Percentiles rank a stretch among this genome's conserved stretches.
These are phyloP conservation scores for Temnopleurus reevesii DNA, from an alignment of 53 echinoderm and acorn worm species.

Conservation along the genomic window DNA sequence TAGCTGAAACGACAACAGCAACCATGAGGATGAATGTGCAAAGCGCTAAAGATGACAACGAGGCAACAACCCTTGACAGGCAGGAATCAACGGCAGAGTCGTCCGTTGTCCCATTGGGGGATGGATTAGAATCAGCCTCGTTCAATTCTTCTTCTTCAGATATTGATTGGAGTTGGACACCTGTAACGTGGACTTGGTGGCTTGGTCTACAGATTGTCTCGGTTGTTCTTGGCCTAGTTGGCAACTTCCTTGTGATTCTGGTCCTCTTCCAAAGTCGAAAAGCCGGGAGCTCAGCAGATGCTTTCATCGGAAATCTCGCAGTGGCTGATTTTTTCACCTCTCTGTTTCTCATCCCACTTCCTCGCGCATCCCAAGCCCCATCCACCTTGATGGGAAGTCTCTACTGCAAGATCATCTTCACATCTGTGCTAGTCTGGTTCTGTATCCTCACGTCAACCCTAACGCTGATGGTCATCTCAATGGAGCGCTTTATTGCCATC, in stretches of 20 bases:
- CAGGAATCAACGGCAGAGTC: too few relatives aligned
- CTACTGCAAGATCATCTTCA: slow-evolving; percentile 68
- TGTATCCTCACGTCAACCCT: slow-evolving; percentile 64
- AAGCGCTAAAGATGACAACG: too few relatives aligned
- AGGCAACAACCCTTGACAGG: too few relatives aligned
- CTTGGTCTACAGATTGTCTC: neutral
- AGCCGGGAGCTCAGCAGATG: slow-evolving; percentile 31
- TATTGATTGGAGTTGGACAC: neutral
- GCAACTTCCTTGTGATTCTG: slow-evolving; percentile 14
- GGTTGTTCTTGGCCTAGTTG: neutral
- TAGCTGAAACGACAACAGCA: too few relatives aligned
- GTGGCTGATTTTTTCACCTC: slow-evolving; percentile 73
- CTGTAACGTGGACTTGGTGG: neutral
- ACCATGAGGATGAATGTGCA: too few relatives aligned
- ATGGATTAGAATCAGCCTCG: neutral
- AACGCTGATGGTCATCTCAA: slow-evolving; percentile 62
- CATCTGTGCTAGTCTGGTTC: slow-evolving; percentile 63
- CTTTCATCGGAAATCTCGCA: slow-evolving; percentile 66
- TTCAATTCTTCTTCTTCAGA: neutral
- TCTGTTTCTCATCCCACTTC: slow-evolving; percentile 59
- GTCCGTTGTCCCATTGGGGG: too few relatives aligned
- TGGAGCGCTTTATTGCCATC: slow-evolving; percentile 71
- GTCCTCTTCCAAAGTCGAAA: slow-evolving; percentile 1
- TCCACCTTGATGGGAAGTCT: slow-evolving; percentile 22
- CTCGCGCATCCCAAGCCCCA: slow-evolving; percentile 43